A percentile compares a stretch with the other conserved stretches of the same genome.
Conservation (phyloP, 2,797 vertebrate species). For the Gouania willdenowi region DNA sequence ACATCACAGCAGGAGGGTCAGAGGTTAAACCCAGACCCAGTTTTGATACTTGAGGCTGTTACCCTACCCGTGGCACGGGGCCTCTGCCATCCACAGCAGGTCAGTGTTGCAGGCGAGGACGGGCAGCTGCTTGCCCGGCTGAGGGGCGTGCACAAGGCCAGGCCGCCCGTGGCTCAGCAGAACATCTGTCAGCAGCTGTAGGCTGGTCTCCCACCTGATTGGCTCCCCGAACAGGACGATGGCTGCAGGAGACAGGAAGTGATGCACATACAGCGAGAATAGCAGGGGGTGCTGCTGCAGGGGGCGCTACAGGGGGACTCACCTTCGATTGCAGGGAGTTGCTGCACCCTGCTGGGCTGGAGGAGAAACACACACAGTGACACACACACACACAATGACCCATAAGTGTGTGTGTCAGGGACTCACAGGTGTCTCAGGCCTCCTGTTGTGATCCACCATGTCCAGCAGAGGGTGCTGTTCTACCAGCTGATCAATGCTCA, state of each 20-base stretch:
- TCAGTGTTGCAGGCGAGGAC: slow-evolving; percentile 88
- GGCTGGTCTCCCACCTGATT: slow-evolving; percentile 87
- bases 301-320: too few relatives aligned
- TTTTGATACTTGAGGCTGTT: slow-evolving; percentile 2
- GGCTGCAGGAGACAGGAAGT: slow-evolving; percentile 53
- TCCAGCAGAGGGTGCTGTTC: slow-evolving; percentile 85
- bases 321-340: too few relatives aligned
- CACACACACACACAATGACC: too few relatives aligned
- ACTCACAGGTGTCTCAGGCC: slow-evolving; percentile 50
- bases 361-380: too few relatives aligned
- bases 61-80: slow-evolving; percentile 85
- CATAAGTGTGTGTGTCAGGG: too few relatives aligned
- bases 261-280: too few relatives aligned
- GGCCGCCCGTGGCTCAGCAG: slow-evolving; percentile 84
- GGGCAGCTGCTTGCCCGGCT: slow-evolving; percentile 74
- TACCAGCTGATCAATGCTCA: slow-evolving; percentile 80
- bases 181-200: slow-evolving; percentile 86
- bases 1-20: slow-evolving; percentile 5
- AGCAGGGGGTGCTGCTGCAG: too few relatives aligned
- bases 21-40: too few relatives aligned
- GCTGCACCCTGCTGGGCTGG: too few relatives aligned
- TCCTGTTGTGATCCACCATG: slow-evolving; percentile 83
- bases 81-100: slow-evolving; percentile 88
- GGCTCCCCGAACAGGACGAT: slow-evolving; percentile 88
- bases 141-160: slow-evolving; percentile 54